A percentile compares a stretch with the other conserved stretches of the same genome.
Evolutionary conservation across 2,797 vertebrate genomes (phyloP).

Genomic region (Melanotaenia pygmaea): DNA sequence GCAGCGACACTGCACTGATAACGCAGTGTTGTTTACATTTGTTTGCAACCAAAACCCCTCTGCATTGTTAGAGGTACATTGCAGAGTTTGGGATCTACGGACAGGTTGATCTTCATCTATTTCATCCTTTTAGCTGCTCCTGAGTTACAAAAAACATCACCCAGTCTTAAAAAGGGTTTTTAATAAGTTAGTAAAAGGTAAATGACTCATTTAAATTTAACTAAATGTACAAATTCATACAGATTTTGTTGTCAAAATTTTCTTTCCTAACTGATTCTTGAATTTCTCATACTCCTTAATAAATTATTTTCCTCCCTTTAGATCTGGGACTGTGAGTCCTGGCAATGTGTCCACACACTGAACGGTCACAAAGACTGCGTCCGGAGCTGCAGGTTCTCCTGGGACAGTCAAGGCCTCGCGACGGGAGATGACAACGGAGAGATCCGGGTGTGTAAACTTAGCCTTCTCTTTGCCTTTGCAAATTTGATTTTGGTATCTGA

Average conservation of each 20-base stretch:
- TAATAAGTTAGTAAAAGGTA: too few relatives aligned
- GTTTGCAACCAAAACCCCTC: too few relatives aligned
- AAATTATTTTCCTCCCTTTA: conserved; percentile 53
- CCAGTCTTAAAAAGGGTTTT: too few relatives aligned
- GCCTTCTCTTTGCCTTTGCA: background rate
- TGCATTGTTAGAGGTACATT: too few relatives aligned
- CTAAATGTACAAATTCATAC: background rate
- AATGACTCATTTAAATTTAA: too few relatives aligned
- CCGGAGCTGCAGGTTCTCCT: conserved; percentile 92
- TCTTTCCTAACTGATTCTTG: background rate
- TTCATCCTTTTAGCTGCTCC: too few relatives aligned
- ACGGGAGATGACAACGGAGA: conserved; percentile 97
- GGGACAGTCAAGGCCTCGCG: conserved; percentile 83
- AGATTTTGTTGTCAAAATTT: background rate
- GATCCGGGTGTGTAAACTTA: conserved; percentile 86
- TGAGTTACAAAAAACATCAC: too few relatives aligned
- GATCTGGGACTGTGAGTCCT: conserved; percentile 90
- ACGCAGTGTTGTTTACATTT: too few relatives aligned
- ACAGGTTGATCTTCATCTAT: too few relatives aligned
- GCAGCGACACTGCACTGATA: too few relatives aligned
- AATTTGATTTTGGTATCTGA: background rate
- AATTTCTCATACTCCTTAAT: background rate
- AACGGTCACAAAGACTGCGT: conserved; percentile 90
- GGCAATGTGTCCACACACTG: conserved; percentile 80
- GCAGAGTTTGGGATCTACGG: too few relatives aligned